Evolutionary conservation across 2,113 vertebrate species (phyloP).

Genomic region (Thunnus maccoyii): DNA sequence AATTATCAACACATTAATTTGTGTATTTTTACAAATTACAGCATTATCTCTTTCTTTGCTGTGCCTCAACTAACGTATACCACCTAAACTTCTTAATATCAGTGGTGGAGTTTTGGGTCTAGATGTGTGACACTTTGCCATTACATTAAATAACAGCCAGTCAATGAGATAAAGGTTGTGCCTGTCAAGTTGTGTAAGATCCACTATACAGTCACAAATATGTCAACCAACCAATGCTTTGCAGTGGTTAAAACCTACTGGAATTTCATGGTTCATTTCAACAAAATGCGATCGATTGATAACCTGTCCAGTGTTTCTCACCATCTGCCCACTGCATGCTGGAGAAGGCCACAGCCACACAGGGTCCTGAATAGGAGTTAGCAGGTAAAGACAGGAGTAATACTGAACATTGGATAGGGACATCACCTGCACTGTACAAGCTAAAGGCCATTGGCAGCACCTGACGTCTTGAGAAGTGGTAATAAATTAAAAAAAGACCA

Average conservation of each 20-base stretch:
- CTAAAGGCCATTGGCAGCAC: background rate
- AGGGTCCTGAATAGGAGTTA: background rate
- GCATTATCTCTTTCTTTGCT: too few relatives aligned
- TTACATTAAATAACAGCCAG: background rate
- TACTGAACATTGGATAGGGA: background rate
- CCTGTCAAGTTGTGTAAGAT: background rate
- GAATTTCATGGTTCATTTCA: background rate
- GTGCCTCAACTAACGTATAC: too few relatives aligned
- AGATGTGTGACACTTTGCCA: background rate
- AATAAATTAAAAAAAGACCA: background rate
- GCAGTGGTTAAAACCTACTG: background rate
- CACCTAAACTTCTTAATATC: too few relatives aligned
- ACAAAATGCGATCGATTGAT: background rate
- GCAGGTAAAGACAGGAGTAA: background rate
- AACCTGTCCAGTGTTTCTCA: background rate
- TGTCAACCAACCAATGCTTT: background rate
- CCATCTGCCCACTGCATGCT: background rate
- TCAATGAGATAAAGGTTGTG: background rate
- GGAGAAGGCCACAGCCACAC: background rate
- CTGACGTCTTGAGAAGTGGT: background rate
- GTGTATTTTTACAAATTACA: too few relatives aligned
- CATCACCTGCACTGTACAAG: background rate
- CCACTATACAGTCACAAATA: too few relatives aligned
- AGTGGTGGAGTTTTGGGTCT: background rate
- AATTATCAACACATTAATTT: too few relatives aligned